Evolutionary conservation across 2,888 invertebrate species (phyloP).

Genomic region (Callyntrura guangdongensis): DNA sequence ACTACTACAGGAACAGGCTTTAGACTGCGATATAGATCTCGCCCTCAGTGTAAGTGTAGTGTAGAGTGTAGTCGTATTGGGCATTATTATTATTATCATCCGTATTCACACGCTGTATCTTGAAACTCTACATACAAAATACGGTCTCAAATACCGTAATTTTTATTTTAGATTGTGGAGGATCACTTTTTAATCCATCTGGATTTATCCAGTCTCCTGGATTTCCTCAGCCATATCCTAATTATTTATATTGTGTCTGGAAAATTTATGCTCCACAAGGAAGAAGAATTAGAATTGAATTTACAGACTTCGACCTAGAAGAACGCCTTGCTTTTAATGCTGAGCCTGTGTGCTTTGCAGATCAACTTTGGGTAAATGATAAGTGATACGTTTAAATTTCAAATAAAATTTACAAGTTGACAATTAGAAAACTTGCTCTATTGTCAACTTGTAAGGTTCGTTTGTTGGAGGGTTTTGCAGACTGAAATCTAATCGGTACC

Average conservation of each 20-base stretch:
- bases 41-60: conserved; percentile 86
- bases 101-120: too few relatives aligned
- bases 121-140: too few relatives aligned
- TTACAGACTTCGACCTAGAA: conserved; percentile 89
- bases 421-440: too few relatives aligned
- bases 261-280: conserved; percentile 89
- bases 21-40: conserved; percentile 89
- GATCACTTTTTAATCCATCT: conserved; percentile 88
- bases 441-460: too few relatives aligned
- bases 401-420: too few relatives aligned
- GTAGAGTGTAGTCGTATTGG: neutral
- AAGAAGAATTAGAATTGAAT: conserved; percentile 89
- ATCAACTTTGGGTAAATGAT: conserved; percentile 41
- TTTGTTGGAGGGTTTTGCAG: too few relatives aligned
- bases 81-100: too few relatives aligned
- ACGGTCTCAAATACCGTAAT: too few relatives aligned
- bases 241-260: conserved; percentile 89
- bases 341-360: conserved; percentile 26
- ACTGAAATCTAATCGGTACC: too few relatives aligned
- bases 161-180: conserved; percentile 90
- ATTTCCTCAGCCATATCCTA: conserved; percentile 89
- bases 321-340: conserved; percentile 21
- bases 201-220: conserved; percentile 90
- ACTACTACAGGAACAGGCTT: conserved; percentile 87
- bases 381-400: neutral